These are phyloP conservation scores for Synergus gifuensis DNA, from an alignment of 2,888 invertebrate genomes.

Conservation along the genomic window DNA sequence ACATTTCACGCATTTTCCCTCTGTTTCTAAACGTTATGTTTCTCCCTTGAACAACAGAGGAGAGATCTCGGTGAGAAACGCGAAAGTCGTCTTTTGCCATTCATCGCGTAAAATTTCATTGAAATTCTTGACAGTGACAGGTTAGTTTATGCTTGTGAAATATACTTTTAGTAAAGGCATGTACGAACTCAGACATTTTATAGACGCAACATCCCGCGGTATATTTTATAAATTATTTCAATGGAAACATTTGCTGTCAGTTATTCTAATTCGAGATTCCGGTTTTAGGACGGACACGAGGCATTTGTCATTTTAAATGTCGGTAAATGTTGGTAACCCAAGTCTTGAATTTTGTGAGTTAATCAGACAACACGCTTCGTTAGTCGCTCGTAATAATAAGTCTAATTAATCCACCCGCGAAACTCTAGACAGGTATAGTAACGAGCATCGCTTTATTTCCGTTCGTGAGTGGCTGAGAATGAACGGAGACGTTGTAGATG, in stretches of 20 bases:
- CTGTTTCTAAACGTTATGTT: conserved; percentile 15
- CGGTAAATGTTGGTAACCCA: conserved; percentile 27
- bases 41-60: neutral
- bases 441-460: conserved; percentile 15
- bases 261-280: conserved; percentile 16
- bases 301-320: conserved; percentile 7
- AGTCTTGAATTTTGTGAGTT: conserved; percentile 12
- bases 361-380: neutral
- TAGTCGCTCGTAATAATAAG: neutral
- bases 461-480: neutral
- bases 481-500: conserved; percentile 3
- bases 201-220: neutral
- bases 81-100: conserved; percentile 31
- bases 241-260: neutral
- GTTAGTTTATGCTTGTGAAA: conserved; percentile 28
- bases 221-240: conserved; percentile 15
- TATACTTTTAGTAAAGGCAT: conserved; percentile 12
- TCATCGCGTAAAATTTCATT: conserved; percentile 39
- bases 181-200: neutral
- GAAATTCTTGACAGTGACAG: conserved; percentile 34
- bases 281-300: neutral
- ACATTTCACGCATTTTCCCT: conserved; percentile 5
- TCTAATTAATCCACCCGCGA: conserved; percentile 15
- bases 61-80: conserved; percentile 14
- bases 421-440: conserved; percentile 25